phyloP scores from a whole-genome alignment of 1,140 invertebrate genomes.

The Micrasema minimum region DNA sequence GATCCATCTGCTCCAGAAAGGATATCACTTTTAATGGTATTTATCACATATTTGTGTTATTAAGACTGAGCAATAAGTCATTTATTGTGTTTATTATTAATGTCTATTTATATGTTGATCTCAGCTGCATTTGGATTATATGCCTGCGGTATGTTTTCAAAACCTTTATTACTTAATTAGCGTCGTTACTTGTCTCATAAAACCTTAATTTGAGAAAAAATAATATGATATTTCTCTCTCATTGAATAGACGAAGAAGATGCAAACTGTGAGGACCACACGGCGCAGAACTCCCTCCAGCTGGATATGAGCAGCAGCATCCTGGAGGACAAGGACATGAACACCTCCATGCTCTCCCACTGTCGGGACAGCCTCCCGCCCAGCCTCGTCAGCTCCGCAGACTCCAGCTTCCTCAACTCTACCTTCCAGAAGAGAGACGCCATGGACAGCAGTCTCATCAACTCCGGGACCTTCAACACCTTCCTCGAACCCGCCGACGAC shows the following conservation, averaged over 20 bases:
- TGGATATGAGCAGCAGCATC: slow-evolving; percentile 65
- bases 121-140: not conserved
- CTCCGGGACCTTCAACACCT: slow-evolving; percentile 62
- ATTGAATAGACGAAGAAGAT: slow-evolving; percentile 29
- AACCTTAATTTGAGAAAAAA: too few species aligned
- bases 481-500: slow-evolving; percentile 46
- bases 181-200: too few species aligned
- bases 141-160: slow-evolving; percentile 4
- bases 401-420: slow-evolving; percentile 60
- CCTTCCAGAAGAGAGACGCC: slow-evolving; percentile 57
- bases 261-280: slow-evolving; percentile 45
- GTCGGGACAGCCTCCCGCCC: slow-evolving; percentile 63
- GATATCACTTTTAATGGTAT: slow-evolving; percentile 29
- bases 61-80: too few species aligned
- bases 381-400: slow-evolving; percentile 64
- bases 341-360: slow-evolving; percentile 65
- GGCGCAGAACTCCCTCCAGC: slow-evolving; percentile 58
- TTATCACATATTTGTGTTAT: too few species aligned
- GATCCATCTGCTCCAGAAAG: slow-evolving; percentile 44
- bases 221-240: not conserved
- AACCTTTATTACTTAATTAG: too few species aligned
- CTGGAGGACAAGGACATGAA: slow-evolving; percentile 67
- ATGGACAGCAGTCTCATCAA: slow-evolving; percentile 64
- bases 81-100: too few species aligned
- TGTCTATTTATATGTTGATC: not conserved